phyloP scores from a whole-genome alignment of 1,140 invertebrate species.

The Bicyclus anynana region DNA sequence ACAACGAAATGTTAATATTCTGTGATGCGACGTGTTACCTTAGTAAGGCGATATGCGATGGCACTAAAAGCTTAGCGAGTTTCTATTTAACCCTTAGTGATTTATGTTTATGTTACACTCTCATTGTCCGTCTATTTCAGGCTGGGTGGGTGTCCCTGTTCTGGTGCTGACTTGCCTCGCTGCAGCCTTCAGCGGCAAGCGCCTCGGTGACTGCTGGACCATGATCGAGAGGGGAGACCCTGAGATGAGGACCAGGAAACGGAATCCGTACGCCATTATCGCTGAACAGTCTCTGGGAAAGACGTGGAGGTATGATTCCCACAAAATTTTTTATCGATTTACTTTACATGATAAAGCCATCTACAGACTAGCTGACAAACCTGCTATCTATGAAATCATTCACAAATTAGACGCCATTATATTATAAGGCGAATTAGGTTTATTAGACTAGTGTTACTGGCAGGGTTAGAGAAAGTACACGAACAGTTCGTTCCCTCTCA shows the following conservation, averaged over 20 bases:
- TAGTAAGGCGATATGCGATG: too few species aligned
- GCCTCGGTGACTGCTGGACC: slow-evolving; percentile 83
- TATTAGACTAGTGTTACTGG: too few species aligned
- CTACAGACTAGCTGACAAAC: background rate
- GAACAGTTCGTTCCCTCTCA: too few species aligned
- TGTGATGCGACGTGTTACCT: too few species aligned
- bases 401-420: too few species aligned
- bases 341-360: background rate
- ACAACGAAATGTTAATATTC: too few species aligned
- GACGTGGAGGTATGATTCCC: slow-evolving; percentile 76
- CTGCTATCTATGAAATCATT: too few species aligned
- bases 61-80: too few species aligned
- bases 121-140: slow-evolving; percentile 76
- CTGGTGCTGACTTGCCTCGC: slow-evolving; percentile 79
- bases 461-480: too few species aligned
- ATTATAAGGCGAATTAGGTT: too few species aligned
- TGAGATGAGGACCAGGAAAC: slow-evolving; percentile 77
- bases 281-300: slow-evolving; percentile 79
- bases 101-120: too few species aligned
- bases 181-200: slow-evolving; percentile 80
- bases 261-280: slow-evolving; percentile 85
- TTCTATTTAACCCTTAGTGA: too few species aligned
- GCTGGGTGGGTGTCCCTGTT: slow-evolving; percentile 81
- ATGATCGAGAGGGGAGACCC: slow-evolving; percentile 83
- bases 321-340: background rate